phyloP scores from a whole-genome alignment of 2,113 vertebrate genomes.

The Nyctereutes procyonoides region DNA sequence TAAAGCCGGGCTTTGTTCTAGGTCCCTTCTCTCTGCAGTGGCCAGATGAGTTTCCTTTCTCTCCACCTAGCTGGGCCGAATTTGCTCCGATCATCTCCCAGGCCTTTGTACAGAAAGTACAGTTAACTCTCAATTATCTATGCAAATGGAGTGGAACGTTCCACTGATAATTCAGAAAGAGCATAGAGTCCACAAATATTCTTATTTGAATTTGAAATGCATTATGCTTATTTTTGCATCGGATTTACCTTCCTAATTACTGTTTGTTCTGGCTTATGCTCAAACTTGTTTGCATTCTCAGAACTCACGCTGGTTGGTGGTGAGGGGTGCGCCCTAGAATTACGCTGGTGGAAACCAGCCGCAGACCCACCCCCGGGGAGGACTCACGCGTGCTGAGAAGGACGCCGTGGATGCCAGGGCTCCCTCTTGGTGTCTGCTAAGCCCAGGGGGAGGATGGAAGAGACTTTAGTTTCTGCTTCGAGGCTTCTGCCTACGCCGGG shows the following conservation, averaged over 20 bases:
- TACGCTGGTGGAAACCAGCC: not conserved
- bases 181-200: slow-evolving; percentile 32
- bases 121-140: slow-evolving; percentile 52
- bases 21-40: not conserved
- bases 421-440: not conserved
- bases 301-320: not conserved
- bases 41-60: not conserved
- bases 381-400: not conserved
- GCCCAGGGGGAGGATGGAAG: not conserved
- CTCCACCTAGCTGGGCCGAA: accelerated
- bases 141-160: slow-evolving; percentile 55
- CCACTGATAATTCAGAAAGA: slow-evolving; percentile 27
- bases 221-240: not conserved
- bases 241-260: slow-evolving; percentile 57
- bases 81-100: not conserved
- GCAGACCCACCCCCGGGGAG: not conserved
- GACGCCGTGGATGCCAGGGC: not conserved
- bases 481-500: not conserved
- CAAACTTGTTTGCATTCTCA: not conserved
- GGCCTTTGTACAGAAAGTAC: not conserved
- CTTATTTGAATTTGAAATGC: slow-evolving; percentile 46
- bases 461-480: not conserved
- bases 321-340: not conserved
- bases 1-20: not conserved
- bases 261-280: slow-evolving; percentile 52